Percentiles rank a stretch among this genome's conserved stretches.
phyloP scores from a whole-genome alignment of 2,888 invertebrate species.

The Heteropelma amictum region DNA sequence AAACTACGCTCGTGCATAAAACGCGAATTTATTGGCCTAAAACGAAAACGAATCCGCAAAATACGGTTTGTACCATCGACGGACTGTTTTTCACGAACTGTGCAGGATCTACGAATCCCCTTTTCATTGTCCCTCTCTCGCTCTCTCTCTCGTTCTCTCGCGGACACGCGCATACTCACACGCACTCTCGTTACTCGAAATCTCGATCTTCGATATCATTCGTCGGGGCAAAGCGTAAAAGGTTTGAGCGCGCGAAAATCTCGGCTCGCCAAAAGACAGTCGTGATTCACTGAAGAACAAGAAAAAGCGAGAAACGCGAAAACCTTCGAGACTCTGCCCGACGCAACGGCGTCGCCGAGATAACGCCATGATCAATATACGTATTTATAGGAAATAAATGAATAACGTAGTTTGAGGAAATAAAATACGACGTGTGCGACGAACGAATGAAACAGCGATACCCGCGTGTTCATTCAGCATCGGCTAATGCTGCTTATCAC shows the following conservation, averaged over 20 bases:
- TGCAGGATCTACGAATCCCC: not conserved
- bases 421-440: not conserved
- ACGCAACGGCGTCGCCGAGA: constrained; percentile 12
- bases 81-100: constrained; percentile 4
- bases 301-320: not conserved
- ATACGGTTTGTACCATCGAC: not conserved
- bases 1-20: not conserved
- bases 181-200: constrained; percentile 12
- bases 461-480: constrained; percentile 4
- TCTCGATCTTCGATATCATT: constrained; percentile 12
- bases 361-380: constrained; percentile 8
- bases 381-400: not conserved
- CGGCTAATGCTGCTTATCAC: constrained; percentile 35
- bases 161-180: not conserved
- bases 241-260: not conserved
- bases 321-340: constrained; percentile 33
- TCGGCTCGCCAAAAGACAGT: not conserved
- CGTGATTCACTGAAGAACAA: no score
- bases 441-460: constrained; percentile 21
- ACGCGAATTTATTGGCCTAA: constrained; percentile 27
- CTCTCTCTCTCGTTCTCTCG: not conserved
- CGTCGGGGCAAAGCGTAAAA: constrained; percentile 30
- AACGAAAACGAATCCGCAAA: constrained; percentile 12
- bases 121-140: not conserved
- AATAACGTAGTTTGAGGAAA: not conserved